Evolutionary conservation across 2,888 invertebrate genomes (phyloP), one percentile per base, ranked within the genome.

Genomic region (Melangyna quadrimaculata): DNA sequence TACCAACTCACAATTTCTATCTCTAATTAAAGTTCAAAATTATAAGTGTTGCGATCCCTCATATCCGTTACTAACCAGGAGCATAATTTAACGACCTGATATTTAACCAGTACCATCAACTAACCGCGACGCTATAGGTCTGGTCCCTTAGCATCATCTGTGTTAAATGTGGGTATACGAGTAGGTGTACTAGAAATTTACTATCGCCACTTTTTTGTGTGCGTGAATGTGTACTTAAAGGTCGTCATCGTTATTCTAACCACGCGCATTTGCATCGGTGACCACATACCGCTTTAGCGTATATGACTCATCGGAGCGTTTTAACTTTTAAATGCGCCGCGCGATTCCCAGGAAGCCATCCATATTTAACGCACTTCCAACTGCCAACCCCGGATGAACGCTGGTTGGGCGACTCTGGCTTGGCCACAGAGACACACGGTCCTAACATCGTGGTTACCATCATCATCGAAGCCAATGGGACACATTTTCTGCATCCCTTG

Each of bases 41-140:
- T 79, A 79, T 69, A 37, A 69, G 48, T 55, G 17, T 35, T 53
- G 40, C 37, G 67, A 78, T 83, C 73, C 35, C 73, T 78, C 75
- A 84, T 80, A 84, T 79, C 83, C 83, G 57, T 79, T 48, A 29
- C 79, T 53, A 59, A 74, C 80, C 80, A 75, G 53, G 24, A 67
- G 75, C 84, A 80, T 84, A 80, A 84, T 80, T 84, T 80, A 84
- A 84, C 72, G 80, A 75, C 80, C 74, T 51, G 79, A 57, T 70
- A 78, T 70, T 70, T 37, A 71, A 71, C 74, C 79, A 67, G 65
- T 71, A 67, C 75, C 67, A 84, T 71, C 74, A 79, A 69, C 75
- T 71, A 72, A 80, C 84, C 70, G 37, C 59, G n/a, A n/a, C 59
- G 35, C 79, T 79, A 63, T 8, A 35, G 57, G 57, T 35, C 32